Evolutionary conservation across 2,888 invertebrate genomes (phyloP).

Genomic region (Reticulitermes lucifugus): DNA sequence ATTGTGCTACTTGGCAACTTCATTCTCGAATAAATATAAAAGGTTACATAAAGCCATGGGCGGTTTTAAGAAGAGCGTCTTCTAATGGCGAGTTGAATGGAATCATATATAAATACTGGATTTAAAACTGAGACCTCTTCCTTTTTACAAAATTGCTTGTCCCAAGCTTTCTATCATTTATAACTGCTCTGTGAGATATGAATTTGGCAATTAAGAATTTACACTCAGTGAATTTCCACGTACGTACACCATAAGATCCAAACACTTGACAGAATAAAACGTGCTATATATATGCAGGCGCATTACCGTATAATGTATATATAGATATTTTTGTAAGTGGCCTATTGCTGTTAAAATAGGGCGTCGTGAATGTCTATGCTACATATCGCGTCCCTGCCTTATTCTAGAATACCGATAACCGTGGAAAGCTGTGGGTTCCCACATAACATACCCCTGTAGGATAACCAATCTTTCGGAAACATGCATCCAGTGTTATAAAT

Average conservation of each 20-base stretch:
- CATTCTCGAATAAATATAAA: too few relatives aligned
- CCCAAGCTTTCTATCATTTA: too few relatives aligned
- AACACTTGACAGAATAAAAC: neutral
- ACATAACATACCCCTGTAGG: constrained; percentile 22
- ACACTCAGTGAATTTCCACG: too few relatives aligned
- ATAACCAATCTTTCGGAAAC: constrained; percentile 50
- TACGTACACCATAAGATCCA: neutral
- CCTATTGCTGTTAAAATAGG: neutral
- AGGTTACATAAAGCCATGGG: too few relatives aligned
- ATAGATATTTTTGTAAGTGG: neutral
- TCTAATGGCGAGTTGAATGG: too few relatives aligned
- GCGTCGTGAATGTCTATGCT: neutral
- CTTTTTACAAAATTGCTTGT: too few relatives aligned
- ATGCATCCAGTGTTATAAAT: constrained; percentile 44
- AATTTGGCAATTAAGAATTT: too few relatives aligned
- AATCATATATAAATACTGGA: too few relatives aligned
- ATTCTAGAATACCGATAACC: constrained; percentile 41
- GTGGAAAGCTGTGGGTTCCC: constrained; percentile 39
- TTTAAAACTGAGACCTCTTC: too few relatives aligned
- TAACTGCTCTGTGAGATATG: too few relatives aligned
- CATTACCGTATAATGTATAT: neutral
- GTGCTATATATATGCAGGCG: neutral
- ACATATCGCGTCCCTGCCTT: neutral
- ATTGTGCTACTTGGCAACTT: too few relatives aligned
- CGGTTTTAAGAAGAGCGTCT: too few relatives aligned